Evolutionary conservation across 1,140 invertebrate genomes (phyloP), one percentile per base, ranked within the genome.

Genomic region (Metopolophium dirhodum): DNA sequence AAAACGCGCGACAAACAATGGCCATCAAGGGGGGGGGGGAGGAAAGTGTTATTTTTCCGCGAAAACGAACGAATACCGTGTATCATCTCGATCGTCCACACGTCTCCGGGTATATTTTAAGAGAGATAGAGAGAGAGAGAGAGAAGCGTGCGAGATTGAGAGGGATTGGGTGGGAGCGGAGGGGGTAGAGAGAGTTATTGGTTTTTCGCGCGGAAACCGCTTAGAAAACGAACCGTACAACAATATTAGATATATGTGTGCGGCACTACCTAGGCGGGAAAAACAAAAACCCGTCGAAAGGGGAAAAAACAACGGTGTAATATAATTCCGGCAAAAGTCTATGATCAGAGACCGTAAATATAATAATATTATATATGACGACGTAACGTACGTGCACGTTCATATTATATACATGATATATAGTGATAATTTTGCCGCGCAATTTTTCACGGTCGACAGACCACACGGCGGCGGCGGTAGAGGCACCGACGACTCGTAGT

Each of bases 391-490:
- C 85, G 45, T 26, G 45, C 30, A 49, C 30, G 87, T 8, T 18
- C 37, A 37, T 7, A 30, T 37, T 7, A 30, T 37, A 23, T 54
- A 37, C 11, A 23, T 7, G 20, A 89, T 23, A 23, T 89, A 89
- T 26, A 54, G n/a, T 45, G 30, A 51, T 23, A 1, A 57, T 90
- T 68, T 90, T 90, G 89, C 89, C 89, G 89, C 89, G 89, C 89
- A 68, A 90, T 90, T 90, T 90, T 90, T 90, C 89, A 90, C 89
- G 89, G 89, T 90, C 89, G 89, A 41, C 37, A n/a, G 54, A 90
- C 37, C 54, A 20, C 88, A 37, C 88, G 88, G 18, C 88, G 51
- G n/a, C 35, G 1, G 51, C 41, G 41, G 3, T 41, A 41, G 41
- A 51, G 51, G n/a, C 18, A n/a, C 23, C 86, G 47, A 35, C 86